phyloP scores from a whole-genome alignment of 1,140 invertebrate genomes.

The Meloidogyne exigua region DNA sequence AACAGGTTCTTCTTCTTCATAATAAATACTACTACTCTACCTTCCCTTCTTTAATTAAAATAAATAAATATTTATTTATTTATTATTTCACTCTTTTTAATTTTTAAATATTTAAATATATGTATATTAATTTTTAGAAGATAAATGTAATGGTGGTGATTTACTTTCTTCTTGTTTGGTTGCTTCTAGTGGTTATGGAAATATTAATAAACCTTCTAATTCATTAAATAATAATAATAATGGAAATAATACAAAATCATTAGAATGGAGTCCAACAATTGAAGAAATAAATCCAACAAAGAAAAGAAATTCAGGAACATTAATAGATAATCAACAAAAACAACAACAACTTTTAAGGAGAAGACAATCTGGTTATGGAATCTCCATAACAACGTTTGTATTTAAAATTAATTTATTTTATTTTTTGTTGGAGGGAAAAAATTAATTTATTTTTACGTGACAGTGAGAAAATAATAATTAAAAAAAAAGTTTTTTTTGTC shows the following conservation, averaged over 20 bases:
- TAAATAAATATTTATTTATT: neutral
- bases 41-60: neutral
- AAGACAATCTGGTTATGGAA: constrained; percentile 60
- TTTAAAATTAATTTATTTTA: constrained; percentile 15
- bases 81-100: neutral
- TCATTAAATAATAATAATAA: neutral
- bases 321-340: constrained; percentile 5
- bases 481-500: neutral
- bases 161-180: neutral
- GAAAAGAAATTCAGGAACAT: constrained; percentile 6
- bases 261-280: constrained; percentile 16
- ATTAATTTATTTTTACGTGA: neutral
- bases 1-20: neutral
- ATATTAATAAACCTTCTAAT: neutral
- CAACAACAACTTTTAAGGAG: constrained; percentile 38
- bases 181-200: neutral
- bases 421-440: neutral
- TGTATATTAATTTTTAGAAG: neutral
- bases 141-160: neutral
- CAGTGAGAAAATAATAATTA: neutral
- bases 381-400: constrained; percentile 58
- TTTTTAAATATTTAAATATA: neutral
- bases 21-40: too few species aligned
- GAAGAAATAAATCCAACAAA: neutral
- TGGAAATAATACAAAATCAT: constrained; percentile 2